A percentile compares a stretch with the other conserved stretches of the same genome.
Conservation (phyloP, 2,888 invertebrate genomes). For the Zootermopsis nevadensis region DNA sequence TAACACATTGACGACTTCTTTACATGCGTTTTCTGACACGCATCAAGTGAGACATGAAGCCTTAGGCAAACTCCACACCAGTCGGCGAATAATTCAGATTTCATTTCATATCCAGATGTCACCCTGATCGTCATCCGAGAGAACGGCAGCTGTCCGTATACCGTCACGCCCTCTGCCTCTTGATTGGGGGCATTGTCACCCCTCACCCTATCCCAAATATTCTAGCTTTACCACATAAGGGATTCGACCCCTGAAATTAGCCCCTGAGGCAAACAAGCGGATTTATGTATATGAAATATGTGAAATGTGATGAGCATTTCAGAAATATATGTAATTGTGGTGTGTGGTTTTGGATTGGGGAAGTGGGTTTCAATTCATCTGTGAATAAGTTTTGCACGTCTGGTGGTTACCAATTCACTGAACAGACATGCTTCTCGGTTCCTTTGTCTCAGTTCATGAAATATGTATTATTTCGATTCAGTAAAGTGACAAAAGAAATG, state of each 20-base stretch:
- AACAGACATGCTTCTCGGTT: too few relatives aligned
- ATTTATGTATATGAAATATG: constrained; percentile 41
- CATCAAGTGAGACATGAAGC: neutral
- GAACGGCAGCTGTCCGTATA: constrained; percentile 5
- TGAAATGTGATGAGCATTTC: constrained; percentile 40
- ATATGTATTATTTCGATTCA: too few relatives aligned
- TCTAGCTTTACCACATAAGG: constrained; percentile 1
- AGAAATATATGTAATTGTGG: constrained; percentile 29
- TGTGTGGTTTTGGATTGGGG: neutral
- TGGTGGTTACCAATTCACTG: neutral
- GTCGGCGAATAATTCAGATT: constrained; percentile 42
- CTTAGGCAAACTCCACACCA: constrained; percentile 12
- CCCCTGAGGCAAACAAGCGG: constrained; percentile 39
- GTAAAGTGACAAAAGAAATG: too few relatives aligned
- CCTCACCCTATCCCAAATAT: neutral
- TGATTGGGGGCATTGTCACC: constrained; percentile 39
- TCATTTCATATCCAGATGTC: constrained; percentile 46
- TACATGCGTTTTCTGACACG: neutral
- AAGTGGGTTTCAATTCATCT: too few relatives aligned
- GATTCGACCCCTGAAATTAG: constrained; percentile 40
- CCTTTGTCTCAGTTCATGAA: too few relatives aligned
- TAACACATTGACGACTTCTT: neutral
- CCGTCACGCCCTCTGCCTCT: neutral
- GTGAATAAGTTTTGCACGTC: neutral
- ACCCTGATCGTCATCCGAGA: neutral